phyloP scores from a whole-genome alignment of 2,888 invertebrate genomes.

The Elmis aenea region DNA sequence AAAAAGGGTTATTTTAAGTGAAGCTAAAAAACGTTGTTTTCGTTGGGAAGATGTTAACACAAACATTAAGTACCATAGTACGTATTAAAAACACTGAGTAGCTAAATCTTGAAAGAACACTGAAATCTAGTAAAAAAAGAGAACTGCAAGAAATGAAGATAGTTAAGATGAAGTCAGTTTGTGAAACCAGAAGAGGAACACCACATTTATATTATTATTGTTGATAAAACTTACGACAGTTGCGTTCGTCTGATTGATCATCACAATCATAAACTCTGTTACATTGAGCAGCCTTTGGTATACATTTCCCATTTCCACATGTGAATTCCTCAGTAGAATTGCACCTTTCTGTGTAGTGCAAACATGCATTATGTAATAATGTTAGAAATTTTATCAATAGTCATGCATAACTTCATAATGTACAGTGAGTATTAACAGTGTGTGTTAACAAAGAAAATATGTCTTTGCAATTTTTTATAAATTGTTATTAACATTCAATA shows the following conservation, averaged over 20 bases:
- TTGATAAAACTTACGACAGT: slow-evolving; percentile 63
- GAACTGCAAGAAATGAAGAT: slow-evolving; percentile 7
- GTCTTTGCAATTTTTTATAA: no score
- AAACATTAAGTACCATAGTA: slow-evolving; percentile 6
- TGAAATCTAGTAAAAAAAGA: slow-evolving; percentile 3
- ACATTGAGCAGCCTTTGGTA: slow-evolving; percentile 64
- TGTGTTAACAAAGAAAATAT: no score
- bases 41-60: not conserved
- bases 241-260: slow-evolving; percentile 59
- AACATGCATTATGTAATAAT: slow-evolving; percentile 15
- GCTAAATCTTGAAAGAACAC: no score
- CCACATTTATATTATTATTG: slow-evolving; percentile 9
- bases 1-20: not conserved
- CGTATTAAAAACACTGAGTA: no score
- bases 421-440: no score
- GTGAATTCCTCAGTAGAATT: slow-evolving; percentile 50
- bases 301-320: slow-evolving; percentile 70
- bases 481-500: no score
- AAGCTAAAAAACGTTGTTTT: not conserved
- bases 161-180: slow-evolving; percentile 9
- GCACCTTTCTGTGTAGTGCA: slow-evolving; percentile 22
- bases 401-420: no score
- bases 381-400: no score
- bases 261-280: slow-evolving; percentile 69
- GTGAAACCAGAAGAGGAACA: slow-evolving; percentile 10